phyloP scores from a whole-genome alignment of 2,797 vertebrate genomes.

The Telmatherina bonti region DNA sequence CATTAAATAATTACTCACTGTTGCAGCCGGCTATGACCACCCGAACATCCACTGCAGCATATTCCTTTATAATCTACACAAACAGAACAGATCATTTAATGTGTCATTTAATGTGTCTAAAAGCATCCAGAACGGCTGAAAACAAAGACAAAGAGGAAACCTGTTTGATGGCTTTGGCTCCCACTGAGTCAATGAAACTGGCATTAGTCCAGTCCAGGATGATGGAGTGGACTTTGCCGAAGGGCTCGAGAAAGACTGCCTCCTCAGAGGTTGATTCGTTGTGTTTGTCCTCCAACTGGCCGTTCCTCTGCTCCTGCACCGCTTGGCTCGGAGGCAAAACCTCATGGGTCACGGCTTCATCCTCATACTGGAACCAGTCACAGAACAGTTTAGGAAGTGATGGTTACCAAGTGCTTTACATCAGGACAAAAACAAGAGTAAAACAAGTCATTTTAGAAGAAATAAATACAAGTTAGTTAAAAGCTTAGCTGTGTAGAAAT shows the following conservation, averaged over 20 bases:
- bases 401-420: neutral
- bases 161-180: constrained; percentile 91
- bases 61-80: constrained; percentile 92
- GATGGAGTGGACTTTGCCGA: constrained; percentile 81
- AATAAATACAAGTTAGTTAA: no score
- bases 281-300: constrained; percentile 72
- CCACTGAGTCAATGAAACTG: constrained; percentile 95
- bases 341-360: constrained; percentile 83
- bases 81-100: constrained; percentile 7
- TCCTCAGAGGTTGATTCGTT: constrained; percentile 75
- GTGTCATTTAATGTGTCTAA: neutral
- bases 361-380: constrained; percentile 74
- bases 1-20: constrained; percentile 84
- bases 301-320: constrained; percentile 77
- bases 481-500: no score
- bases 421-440: neutral
- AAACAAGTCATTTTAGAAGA: no score
- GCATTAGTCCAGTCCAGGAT: constrained; percentile 91
- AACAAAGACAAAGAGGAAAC: constrained; percentile 62
- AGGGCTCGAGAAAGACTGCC: constrained; percentile 78
- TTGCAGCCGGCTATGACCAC: constrained; percentile 89
- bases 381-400: fast-evolving
- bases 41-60: constrained; percentile 84
- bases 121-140: neutral
- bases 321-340: constrained; percentile 62